Evolutionary conservation across 2,888 invertebrate species (phyloP).

Genomic region (Bursaphelenchus okinawaensis): DNA sequence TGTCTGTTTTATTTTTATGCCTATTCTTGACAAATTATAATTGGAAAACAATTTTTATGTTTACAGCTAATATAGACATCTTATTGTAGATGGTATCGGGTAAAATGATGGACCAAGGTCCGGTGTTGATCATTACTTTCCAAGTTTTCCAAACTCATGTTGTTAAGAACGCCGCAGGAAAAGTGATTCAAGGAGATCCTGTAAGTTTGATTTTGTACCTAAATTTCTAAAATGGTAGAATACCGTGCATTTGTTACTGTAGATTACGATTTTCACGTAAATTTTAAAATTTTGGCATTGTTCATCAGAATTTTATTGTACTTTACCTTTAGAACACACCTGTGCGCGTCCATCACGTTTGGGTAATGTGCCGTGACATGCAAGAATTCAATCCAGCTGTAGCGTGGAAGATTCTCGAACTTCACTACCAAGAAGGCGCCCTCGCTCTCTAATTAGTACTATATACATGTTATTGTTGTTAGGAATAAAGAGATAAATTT

Average conservation of each 20-base stretch:
- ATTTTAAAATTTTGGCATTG: too few relatives aligned
- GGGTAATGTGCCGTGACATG: constrained; percentile 94
- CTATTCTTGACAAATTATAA: too few relatives aligned
- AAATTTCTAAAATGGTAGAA: neutral
- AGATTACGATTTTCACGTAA: too few relatives aligned
- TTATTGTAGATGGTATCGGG: constrained; percentile 75
- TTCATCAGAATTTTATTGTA: too few relatives aligned
- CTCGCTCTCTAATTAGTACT: constrained; percentile 36
- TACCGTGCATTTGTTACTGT: neutral
- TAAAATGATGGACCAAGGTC: constrained; percentile 98
- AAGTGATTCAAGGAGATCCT: constrained; percentile 87
- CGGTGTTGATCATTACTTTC: constrained; percentile 89
- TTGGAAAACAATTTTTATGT: constrained; percentile 5
- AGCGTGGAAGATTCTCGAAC: constrained; percentile 89
- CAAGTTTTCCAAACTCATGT: constrained; percentile 93
- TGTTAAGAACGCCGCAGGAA: constrained; percentile 74
- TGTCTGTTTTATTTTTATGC: neutral
- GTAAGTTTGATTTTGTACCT: constrained; percentile 57
- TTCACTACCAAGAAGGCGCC: constrained; percentile 53
- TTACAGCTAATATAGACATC: neutral
- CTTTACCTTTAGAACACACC: constrained; percentile 71
- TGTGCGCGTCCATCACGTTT: constrained; percentile 86
- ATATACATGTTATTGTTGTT: neutral
- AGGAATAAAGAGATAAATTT: neutral
- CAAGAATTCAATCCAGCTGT: constrained; percentile 85